Evolutionary conservation across 1,140 invertebrate species (phyloP).

Genomic region (Odontomachus brunneus): DNA sequence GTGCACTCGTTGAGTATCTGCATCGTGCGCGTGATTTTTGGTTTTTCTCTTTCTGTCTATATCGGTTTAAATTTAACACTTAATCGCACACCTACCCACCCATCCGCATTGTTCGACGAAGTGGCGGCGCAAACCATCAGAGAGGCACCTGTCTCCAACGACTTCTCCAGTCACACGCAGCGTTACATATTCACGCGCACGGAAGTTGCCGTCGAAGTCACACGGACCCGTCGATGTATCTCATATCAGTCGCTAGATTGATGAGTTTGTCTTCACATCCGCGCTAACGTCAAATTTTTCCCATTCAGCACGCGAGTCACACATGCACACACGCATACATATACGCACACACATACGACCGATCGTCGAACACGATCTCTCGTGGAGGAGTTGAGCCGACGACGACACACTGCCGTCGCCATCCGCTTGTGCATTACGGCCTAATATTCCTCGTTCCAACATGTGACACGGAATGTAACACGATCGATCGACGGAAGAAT

Average conservation of each 20-base stretch:
- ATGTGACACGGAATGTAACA: slow-evolving; percentile 40
- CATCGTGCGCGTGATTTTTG: background rate
- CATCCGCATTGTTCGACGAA: background rate
- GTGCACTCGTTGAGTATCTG: background rate
- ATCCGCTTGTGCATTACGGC: background rate
- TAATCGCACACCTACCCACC: slow-evolving; percentile 9
- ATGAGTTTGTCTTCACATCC: too few species aligned
- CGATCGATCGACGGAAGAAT: slow-evolving; percentile 38
- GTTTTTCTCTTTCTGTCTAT: background rate
- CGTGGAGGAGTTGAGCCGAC: slow-evolving; percentile 12
- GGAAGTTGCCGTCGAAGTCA: too few species aligned
- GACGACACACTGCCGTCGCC: background rate
- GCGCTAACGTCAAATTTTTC: too few species aligned
- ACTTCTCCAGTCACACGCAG: too few species aligned
- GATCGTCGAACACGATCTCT: slow-evolving; percentile 20
- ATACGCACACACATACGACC: background rate
- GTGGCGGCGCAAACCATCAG: background rate
- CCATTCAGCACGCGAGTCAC: too few species aligned
- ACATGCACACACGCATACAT: too few species aligned
- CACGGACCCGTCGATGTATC: too few species aligned
- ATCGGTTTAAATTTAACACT: slow-evolving; percentile 36
- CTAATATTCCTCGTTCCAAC: slow-evolving; percentile 36
- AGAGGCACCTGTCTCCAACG: too few species aligned
- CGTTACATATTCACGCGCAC: too few species aligned
- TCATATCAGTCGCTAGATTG: too few species aligned